These are phyloP conservation scores for Rhabditoides inermis DNA, from an alignment of 2,888 invertebrate genomes.

Conservation along the genomic window DNA sequence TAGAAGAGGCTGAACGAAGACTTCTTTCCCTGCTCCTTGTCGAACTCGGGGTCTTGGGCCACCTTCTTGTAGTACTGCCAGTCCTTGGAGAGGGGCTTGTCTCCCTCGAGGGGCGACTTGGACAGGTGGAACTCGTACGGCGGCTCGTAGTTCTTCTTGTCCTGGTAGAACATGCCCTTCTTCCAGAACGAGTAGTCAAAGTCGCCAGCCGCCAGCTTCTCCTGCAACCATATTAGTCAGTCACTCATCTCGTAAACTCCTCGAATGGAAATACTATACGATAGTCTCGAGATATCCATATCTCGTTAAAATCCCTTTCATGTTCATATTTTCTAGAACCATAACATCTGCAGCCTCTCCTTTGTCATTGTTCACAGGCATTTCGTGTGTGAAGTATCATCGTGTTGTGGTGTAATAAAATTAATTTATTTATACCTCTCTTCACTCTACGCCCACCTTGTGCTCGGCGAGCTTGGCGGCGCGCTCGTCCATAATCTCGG, in stretches of 20 bases:
- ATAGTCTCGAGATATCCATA: no score
- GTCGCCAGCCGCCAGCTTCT: slow-evolving; percentile 37
- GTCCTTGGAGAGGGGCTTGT: slow-evolving; percentile 50
- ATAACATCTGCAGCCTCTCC: neutral
- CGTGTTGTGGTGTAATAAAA: neutral
- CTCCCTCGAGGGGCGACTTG: slow-evolving; percentile 43
- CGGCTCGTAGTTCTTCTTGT: slow-evolving; percentile 47
- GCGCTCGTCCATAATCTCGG: slow-evolving; percentile 52
- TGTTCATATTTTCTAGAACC: neutral
- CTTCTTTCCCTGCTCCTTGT: slow-evolving; percentile 46
- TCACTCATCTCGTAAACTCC: no score
- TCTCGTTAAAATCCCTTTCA: neutral
- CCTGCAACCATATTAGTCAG: no score
- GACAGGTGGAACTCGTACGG: slow-evolving; percentile 41
- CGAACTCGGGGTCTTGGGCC: slow-evolving; percentile 46
- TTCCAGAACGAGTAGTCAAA: slow-evolving; percentile 51
- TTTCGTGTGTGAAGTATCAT: no score
- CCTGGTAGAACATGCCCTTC: slow-evolving; percentile 48
- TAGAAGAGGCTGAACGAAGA: slow-evolving; percentile 38
- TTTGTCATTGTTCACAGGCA: no score
- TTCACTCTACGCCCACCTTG: no score
- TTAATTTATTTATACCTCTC: neutral
- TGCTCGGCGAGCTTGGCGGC: slow-evolving; percentile 26
- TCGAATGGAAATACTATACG: no score
- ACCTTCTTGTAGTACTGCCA: slow-evolving; percentile 52